Evolutionary conservation across 2,888 invertebrate genomes (phyloP).

Genomic region (Eilema griseolum): DNA sequence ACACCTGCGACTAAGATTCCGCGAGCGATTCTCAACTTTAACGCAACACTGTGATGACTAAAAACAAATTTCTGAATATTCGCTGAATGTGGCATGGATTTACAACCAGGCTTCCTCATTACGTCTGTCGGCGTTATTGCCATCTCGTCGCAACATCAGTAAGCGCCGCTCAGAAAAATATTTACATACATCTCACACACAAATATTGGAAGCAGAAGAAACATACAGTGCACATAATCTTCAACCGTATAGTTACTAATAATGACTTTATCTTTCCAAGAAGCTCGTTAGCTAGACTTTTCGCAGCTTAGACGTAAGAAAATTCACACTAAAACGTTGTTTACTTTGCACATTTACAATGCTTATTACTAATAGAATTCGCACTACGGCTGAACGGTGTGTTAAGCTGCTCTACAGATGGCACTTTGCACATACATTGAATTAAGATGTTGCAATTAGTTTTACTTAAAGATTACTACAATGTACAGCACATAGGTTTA

Average conservation of each 20-base stretch:
- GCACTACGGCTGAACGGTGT: constrained; percentile 24
- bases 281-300: constrained; percentile 49
- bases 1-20: constrained; percentile 55
- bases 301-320: constrained; percentile 30
- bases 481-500: not conserved
- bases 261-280: constrained; percentile 55
- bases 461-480: constrained; percentile 25
- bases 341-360: constrained; percentile 34
- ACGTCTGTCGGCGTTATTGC: constrained; percentile 79
- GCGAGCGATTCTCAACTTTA: constrained; percentile 69
- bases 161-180: constrained; percentile 79
- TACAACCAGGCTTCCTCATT: constrained; percentile 77
- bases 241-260: constrained; percentile 61
- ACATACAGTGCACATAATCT: constrained; percentile 55
- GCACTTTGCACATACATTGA: constrained; percentile 16
- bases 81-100: constrained; percentile 55
- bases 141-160: constrained; percentile 74
- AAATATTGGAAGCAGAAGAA: constrained; percentile 65
- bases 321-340: constrained; percentile 27
- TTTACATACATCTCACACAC: constrained; percentile 74
- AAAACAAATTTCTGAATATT: constrained; percentile 34
- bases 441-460: constrained; percentile 34
- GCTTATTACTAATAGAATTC: constrained; percentile 40
- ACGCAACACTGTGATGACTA: constrained; percentile 29
- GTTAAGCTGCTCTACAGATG: constrained; percentile 20